Base-by-base conservation (phyloP, 1,140 invertebrate species). In the Drosophila sp. region DNA sequence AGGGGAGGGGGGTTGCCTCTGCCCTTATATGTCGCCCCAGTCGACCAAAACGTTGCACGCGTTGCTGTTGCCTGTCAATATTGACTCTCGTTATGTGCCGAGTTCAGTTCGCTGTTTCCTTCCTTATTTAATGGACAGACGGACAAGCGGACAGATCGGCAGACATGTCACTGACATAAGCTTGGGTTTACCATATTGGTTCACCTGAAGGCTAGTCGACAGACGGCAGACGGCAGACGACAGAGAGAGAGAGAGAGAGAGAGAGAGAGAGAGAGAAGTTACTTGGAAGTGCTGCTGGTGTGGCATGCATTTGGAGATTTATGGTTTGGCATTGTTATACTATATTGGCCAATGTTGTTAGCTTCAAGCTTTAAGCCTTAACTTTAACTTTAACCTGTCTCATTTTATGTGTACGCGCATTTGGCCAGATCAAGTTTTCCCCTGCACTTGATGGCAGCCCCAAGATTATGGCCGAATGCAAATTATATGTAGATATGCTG, bases 131-230 rank as follows among this genome's bases (percentile, higher is more conserved):
- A 87, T 87, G 83, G 83, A 87, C 43, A 40, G 57, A n/a, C 51
- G 32, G 65, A 62, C 62, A 62, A 57, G 48, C 73, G 70, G 45
- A 43, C 80, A 46, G 66, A 83, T 76, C 67, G 62, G 56, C 72
- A 72, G 81, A 86, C 81, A 86, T 86, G 82, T 89, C 82, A 87
- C 83, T 87, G 82, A 87, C 82, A 87, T 87, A 87, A 89, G 82
- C 82, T 78, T 89, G 82, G 76, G 78, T 82, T 87, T 89, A 89
- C 83, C 83, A 89, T 89, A 89, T 80, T 70, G 54, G 77, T 67
- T 51, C 16, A 45, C 46, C 32, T 83, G 83, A 78, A 82, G 78
- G 82, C 82, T 87, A 89, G 78, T 87, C 67, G 81, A 78, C 72
- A 89, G 83, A 8, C 25, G 13, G 14, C 9, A 29, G 46, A 16